These are phyloP conservation scores for Megalurothrips usitatus DNA, from an alignment of 2,888 invertebrate species.

Conservation along the genomic window DNA sequence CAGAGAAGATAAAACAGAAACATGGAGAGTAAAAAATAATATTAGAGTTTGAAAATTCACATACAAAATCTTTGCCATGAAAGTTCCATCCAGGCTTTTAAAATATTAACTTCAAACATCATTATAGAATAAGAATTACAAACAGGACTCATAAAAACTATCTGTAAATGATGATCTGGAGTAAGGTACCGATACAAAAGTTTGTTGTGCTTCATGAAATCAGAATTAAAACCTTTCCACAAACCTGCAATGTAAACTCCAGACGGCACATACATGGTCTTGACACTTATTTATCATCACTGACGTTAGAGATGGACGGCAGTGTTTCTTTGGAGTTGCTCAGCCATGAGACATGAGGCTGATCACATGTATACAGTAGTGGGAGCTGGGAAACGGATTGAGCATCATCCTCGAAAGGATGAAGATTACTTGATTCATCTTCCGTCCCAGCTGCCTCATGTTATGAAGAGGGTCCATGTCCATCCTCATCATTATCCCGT, in stretches of 20 bases:
- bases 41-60: background rate
- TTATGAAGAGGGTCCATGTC: background rate
- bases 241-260: no score
- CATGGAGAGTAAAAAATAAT: background rate
- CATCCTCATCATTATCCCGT: background rate
- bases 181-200: background rate
- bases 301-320: conserved; percentile 7
- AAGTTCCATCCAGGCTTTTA: background rate
- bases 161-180: background rate
- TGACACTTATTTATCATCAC: background rate
- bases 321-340: background rate
- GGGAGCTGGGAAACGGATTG: conserved; percentile 15
- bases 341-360: background rate
- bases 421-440: background rate
- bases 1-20: background rate
- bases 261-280: no score
- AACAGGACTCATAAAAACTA: background rate
- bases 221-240: background rate
- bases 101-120: background rate
- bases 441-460: conserved; percentile 16
- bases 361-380: background rate
- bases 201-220: background rate
- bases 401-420: background rate
- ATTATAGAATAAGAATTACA: background rate
- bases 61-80: background rate